Base-by-base conservation (phyloP, 2,113 vertebrate species). In the Amphiprion ocellaris region DNA sequence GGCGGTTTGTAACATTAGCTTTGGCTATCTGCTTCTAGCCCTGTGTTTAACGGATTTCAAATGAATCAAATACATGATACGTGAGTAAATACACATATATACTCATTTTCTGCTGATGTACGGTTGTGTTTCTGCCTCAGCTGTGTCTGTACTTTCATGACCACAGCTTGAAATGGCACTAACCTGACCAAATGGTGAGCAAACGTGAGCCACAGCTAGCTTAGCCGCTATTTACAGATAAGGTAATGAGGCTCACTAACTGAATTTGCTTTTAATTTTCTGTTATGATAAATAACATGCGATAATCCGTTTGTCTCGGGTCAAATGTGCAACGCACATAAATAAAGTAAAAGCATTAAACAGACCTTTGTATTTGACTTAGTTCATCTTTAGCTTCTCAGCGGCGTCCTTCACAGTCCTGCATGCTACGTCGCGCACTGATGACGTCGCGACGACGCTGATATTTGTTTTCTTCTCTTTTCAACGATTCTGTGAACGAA, bases 401-500 rank as follows among this genome's bases (percentile, higher is more conserved):
- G 24, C 5, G 4, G 37, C 79, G 90, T 89, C 92, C 92, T 93
- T 91, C 90, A 80, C 63, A 21, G 49, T 26, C 5, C 24, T 49
- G 23, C 84, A 89, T 50, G 87, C 76, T 21, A 17, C 12, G 90
- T 89, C 92, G 86, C 87, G 4, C 5, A 12, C 1, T 73, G 69
- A 92, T 93, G 91, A 91, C 89, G 76, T 72, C 4, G 19, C 41
- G 1, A 1, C 12, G 2, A n/a, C 3, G 2, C 1, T 66, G 4
- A 23, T 4, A 14, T 41, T 17, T 24, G 26, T 23, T 44, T 63
- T 24, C 8, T 24, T 63, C 12, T 1, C 1, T 63, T 9, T 44
- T 9, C 44, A 15, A 41, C 11, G 8, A 23, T 64, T 47, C 17
- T 17, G 4, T 15, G 1, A 4, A 4, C 17, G 15, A 47, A 47